Evolutionary conservation across 1,140 invertebrate species (phyloP).

Genomic region (Zaprionus kolodkinae): DNA sequence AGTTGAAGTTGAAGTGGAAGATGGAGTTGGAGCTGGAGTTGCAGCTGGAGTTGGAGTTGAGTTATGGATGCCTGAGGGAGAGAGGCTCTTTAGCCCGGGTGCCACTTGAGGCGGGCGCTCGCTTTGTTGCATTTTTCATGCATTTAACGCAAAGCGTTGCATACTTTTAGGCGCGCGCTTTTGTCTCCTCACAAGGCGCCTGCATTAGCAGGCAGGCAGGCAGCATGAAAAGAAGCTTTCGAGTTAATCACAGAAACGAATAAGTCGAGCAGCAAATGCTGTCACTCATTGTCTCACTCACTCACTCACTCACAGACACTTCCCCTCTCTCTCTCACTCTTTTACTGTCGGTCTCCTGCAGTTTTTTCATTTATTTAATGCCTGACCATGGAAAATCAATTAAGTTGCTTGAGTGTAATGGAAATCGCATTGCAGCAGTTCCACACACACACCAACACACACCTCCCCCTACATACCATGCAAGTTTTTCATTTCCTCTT

Average conservation of each 20-base stretch:
- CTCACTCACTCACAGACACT: neutral
- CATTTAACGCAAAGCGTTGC: conserved; percentile 60
- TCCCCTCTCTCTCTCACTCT: neutral
- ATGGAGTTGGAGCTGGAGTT: conserved; percentile 25
- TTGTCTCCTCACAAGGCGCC: conserved; percentile 35
- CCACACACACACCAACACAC: neutral
- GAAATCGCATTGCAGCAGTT: conserved; percentile 45
- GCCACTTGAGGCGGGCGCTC: conserved; percentile 56
- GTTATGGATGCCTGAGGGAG: conserved; percentile 23
- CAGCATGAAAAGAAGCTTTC: neutral
- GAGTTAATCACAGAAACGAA: conserved; percentile 71
- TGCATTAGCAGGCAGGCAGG: conserved; percentile 53
- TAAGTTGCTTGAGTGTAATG: conserved; percentile 46
- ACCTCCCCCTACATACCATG: conserved; percentile 3
- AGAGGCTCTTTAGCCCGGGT: conserved; percentile 51
- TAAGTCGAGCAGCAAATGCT: conserved; percentile 8
- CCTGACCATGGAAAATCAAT: conserved; percentile 72
- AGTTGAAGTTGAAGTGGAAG: conserved; percentile 35
- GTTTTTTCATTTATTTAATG: conserved; percentile 49
- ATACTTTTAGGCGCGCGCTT: conserved; percentile 47
- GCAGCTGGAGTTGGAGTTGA: conserved; percentile 36
- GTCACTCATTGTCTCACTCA: neutral
- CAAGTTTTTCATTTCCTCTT: conserved; percentile 10
- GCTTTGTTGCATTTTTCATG: conserved; percentile 56
- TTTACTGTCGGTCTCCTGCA: neutral